phyloP scores from a whole-genome alignment of 2,797 vertebrate species.

The Rhodeus uyekii region DNA sequence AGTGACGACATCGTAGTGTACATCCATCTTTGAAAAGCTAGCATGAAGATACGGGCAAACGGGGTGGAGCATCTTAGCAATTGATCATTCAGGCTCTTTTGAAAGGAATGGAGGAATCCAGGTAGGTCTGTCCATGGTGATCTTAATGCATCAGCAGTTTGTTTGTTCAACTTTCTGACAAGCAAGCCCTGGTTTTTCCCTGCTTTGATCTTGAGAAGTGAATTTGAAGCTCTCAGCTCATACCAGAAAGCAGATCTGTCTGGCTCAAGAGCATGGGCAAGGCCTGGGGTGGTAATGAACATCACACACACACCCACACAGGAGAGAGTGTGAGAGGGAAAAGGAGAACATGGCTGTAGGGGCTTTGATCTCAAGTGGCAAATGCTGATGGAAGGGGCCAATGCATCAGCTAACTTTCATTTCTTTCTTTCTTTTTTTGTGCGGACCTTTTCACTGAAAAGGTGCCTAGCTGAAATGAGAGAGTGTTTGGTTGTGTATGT shows the following conservation, averaged over 20 bases:
- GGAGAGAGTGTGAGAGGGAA: slow-evolving; percentile 5
- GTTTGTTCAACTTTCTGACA: slow-evolving; percentile 38
- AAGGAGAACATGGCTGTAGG: slow-evolving; percentile 15
- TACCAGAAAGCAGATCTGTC: slow-evolving; percentile 64
- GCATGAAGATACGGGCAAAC: neutral
- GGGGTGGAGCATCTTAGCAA: neutral
- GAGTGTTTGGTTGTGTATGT: slow-evolving; percentile 24
- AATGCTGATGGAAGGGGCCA: slow-evolving; percentile 35
- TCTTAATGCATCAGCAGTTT: slow-evolving; percentile 31
- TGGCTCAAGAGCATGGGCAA: slow-evolving; percentile 65
- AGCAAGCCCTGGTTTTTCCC: slow-evolving; percentile 20
- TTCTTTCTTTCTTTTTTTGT: slow-evolving; percentile 16
- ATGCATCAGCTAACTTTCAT: slow-evolving; percentile 44
- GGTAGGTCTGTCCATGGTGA: neutral
- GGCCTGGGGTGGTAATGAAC: slow-evolving; percentile 63
- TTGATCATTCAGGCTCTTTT: neutral
- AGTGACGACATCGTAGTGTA: neutral
- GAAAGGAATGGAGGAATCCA: slow-evolving; percentile 16
- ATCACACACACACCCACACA: slow-evolving; percentile 44
- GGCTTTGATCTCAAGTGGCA: slow-evolving; percentile 55
- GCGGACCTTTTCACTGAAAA: slow-evolving; percentile 23
- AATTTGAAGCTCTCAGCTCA: slow-evolving; percentile 66
- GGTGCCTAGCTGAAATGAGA: slow-evolving; percentile 22
- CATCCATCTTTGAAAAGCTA: neutral
- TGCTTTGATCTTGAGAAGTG: slow-evolving; percentile 70